Evolutionary conservation across 1,140 invertebrate genomes (phyloP), one percentile per base, ranked within the genome.

Genomic region (Panagrolaimus sp.): DNA sequence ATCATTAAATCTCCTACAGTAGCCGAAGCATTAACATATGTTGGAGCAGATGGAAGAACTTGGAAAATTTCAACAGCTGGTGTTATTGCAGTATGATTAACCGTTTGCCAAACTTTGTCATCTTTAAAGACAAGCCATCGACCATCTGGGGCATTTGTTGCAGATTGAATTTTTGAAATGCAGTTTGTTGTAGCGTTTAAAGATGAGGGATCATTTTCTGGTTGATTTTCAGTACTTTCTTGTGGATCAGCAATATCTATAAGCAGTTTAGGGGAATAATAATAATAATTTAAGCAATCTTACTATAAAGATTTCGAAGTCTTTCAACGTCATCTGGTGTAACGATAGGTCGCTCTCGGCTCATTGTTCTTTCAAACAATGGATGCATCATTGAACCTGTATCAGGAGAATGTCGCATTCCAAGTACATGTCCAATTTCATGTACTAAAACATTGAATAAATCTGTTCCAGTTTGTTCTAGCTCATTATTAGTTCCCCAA

Each of bases 351-450:
- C 75, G 47, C 63, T 68, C 78, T 23, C 74, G 72, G 0, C 74
- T 76, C 14, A 31, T 20, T 8, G 46, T 16, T 25, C 75, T 57
- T 57, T 75, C 71, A 51, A 75, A 76, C 16, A 75, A 63, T n/a
- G 74, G 74, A 47, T 74, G 78, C 74, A 75, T 75, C 9, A 75
- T 76, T 25, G 74, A 75, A 61, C 65, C 62, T 38, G 25, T 25
- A 57, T 78, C 75, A 11, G 47, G 47, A 14, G 73, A 70, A 64
- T 75, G 74, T 23, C 46, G 44, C 25, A 75, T 66, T 8, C 74
- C 76, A 7, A 75, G 72, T 25, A 76, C 61, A 66, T 75, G 74
- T 16, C 74, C 74, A 66, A 75, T 78, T 48, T 78, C 76, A 66
- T 75, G 74, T 14, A 75, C 46, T 8, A 75, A 23, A 0, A 68